These are phyloP conservation scores for Strigops habroptila DNA, from an alignment of 2,113 vertebrate species.

Conservation along the genomic window DNA sequence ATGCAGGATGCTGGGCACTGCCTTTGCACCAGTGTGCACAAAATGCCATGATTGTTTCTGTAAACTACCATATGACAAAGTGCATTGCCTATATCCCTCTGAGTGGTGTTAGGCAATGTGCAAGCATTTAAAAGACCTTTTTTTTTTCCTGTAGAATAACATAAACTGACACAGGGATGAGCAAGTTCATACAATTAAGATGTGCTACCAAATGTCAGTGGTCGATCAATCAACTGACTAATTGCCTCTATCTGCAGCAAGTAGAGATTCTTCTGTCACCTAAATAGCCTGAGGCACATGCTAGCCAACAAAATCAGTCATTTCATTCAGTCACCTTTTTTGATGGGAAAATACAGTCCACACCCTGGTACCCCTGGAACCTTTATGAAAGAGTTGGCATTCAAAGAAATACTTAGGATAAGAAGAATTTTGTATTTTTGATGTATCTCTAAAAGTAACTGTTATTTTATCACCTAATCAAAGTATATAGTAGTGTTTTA, in stretches of 20 bases:
- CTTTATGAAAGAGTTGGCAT: neutral
- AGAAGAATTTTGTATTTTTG: neutral
- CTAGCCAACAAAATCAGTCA: fast-evolving
- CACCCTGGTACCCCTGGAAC: neutral
- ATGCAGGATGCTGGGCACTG: neutral
- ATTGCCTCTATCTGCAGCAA: neutral
- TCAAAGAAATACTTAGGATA: neutral
- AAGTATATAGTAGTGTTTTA: neutral
- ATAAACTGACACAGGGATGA: neutral
- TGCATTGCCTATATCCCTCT: neutral
- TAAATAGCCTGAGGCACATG: neutral
- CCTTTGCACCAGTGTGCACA: neutral
- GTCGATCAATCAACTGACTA: neutral
- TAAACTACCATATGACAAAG: neutral
- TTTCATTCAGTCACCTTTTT: neutral
- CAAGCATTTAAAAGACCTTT: neutral
- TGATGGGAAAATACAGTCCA: neutral
- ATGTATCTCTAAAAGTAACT: neutral
- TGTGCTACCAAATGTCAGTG: neutral
- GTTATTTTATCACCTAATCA: slow-evolving; percentile 1
- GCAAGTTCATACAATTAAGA: neutral
- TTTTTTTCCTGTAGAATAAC: neutral
- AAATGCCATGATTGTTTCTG: neutral
- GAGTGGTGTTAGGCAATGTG: neutral
- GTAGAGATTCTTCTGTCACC: neutral